phyloP scores from a whole-genome alignment of 2,113 vertebrate species.

The Perognathus longimembris region DNA sequence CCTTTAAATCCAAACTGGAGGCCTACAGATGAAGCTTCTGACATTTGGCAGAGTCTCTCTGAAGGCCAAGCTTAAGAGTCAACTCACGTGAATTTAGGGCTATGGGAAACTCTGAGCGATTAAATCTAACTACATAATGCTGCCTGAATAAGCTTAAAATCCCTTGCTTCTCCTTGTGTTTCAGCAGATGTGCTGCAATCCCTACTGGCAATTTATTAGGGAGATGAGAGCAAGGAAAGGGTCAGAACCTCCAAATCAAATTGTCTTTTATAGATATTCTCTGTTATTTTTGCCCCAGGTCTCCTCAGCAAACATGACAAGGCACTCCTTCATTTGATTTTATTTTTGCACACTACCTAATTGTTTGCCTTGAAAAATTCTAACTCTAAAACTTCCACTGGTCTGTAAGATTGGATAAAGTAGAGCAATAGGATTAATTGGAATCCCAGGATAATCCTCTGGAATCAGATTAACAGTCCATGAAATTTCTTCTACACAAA shows the following conservation, averaged over 20 bases:
- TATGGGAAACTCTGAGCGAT: not conserved
- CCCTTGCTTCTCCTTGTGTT: not conserved
- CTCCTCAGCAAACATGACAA: slow-evolving; percentile 3
- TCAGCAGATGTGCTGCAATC: not conserved
- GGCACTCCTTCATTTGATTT: not conserved
- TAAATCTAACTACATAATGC: not conserved
- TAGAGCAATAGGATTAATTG: not conserved
- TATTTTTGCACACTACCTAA: slow-evolving; percentile 11
- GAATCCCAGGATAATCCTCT: slow-evolving; percentile 41
- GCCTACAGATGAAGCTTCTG: not conserved
- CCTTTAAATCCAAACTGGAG: slow-evolving; percentile 31
- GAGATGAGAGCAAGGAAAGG: not conserved
- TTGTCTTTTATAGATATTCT: not conserved
- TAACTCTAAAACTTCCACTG: not conserved
- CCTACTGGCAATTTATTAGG: not conserved
- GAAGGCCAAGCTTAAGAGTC: not conserved
- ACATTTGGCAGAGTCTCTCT: not conserved
- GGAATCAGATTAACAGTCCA: slow-evolving; percentile 37
- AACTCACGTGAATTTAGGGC: not conserved
- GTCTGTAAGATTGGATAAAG: slow-evolving; percentile 1
- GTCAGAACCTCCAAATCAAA: not conserved
- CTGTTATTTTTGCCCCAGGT: not conserved
- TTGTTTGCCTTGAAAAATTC: slow-evolving; percentile 25
- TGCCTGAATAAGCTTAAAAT: not conserved
- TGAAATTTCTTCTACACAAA: not conserved